Evolutionary conservation across 2,113 vertebrate genomes (phyloP).

Genomic region (Felis chaus): DNA sequence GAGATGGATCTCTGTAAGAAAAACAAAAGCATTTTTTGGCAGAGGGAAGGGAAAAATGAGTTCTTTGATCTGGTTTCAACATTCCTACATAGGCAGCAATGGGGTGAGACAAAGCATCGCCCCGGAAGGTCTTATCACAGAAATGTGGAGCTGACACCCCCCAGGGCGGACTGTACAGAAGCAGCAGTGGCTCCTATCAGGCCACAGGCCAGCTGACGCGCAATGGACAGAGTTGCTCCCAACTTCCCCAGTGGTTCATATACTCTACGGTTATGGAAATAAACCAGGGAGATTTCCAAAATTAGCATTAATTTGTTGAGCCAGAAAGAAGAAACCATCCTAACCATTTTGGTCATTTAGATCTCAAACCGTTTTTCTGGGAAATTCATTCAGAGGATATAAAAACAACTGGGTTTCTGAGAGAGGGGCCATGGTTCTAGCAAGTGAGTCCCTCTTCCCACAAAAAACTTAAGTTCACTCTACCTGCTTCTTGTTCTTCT

Average conservation of each 20-base stretch:
- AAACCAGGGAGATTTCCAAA: slow-evolving; percentile 19
- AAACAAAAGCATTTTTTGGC: not conserved
- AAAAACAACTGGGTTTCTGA: not conserved
- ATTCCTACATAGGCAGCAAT: not conserved
- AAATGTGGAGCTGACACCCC: not conserved
- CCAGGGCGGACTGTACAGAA: accelerated
- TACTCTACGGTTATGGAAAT: not conserved
- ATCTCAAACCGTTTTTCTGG: not conserved
- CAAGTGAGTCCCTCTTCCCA: not conserved
- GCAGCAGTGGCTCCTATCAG: not conserved
- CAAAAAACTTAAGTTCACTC: not conserved
- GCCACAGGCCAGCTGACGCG: not conserved
- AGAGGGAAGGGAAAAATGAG: slow-evolving; percentile 1
- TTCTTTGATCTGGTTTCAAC: not conserved
- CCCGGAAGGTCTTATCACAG: not conserved
- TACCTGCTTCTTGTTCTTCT: not conserved
- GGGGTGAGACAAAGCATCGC: not conserved
- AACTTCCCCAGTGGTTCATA: not conserved
- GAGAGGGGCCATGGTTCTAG: not conserved
- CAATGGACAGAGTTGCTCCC: not conserved
- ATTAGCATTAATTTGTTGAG: not conserved
- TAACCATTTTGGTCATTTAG: not conserved
- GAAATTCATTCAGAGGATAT: not conserved
- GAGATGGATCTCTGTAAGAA: not conserved
- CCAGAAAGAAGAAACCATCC: not conserved